Base-by-base conservation (phyloP, 2,888 invertebrate genomes). In the Phortica magna region DNA sequence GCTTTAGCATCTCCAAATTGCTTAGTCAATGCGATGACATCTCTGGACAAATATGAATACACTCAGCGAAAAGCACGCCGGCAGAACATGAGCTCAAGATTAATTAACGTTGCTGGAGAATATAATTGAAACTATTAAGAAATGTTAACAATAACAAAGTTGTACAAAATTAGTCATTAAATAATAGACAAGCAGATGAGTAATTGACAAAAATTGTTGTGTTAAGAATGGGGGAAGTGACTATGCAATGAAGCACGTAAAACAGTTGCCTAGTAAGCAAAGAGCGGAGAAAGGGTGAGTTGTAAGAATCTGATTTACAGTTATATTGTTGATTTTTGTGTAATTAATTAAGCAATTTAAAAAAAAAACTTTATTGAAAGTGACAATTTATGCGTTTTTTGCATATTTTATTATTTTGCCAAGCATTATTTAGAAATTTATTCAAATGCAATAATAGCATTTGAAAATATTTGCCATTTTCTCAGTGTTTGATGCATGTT, bases 31-130 rank as follows among this genome's bases (percentile, higher is more conserved):
- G 73, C 67, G 79, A 76, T 77, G 75, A 75, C 75, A 85, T 82
- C 76, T 78, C 85, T 85, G 85, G 83, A 87, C 82, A 84, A 84
- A 83, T 80, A 81, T 81, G 80, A 80, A 76, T 79, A 77, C 77
- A 71, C 55, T 74, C 42, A 48, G 19, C 17, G 31, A 14, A 42
- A 41, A 2, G 19, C 14, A 43, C 43, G n/a, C 68, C 10, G 17
- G 68, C 43, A 7, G 17, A 19, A 68, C n/a, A n/a, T 68, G 41
- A 68, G 17, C 68, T 42, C 42, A 43, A 68, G 42, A 68, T 68
- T 48, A 42, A 68, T 68, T 68, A 43, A 68, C 17, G 43, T n/a
- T 68, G 43, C 17, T 68, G 42, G 61, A 17, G 7, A 22, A 10
- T 10, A 19, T 22, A 22, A 61, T 17, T 22, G 19, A 61, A 61